These are phyloP conservation scores for Mormyrops attenuatus DNA, from an alignment of 2,797 vertebrate species.

Conservation along the genomic window DNA sequence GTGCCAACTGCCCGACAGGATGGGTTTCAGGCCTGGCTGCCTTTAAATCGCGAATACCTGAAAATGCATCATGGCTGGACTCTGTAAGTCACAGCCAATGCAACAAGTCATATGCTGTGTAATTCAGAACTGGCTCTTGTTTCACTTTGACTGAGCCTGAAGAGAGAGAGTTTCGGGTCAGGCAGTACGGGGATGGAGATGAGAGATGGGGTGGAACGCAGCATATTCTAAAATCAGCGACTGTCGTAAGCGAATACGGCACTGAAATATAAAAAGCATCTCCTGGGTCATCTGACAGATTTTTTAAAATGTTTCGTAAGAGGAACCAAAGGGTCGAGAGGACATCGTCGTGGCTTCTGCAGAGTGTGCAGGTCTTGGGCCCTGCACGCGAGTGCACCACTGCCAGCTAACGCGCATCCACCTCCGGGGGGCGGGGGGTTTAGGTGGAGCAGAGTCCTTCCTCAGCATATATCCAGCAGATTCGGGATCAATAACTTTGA, in stretches of 20 bases:
- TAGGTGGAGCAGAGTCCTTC: neutral
- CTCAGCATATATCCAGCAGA: constrained; percentile 17
- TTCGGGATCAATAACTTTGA: constrained; percentile 15
- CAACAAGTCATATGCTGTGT: neutral
- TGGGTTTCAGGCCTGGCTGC: neutral
- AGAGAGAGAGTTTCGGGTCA: neutral
- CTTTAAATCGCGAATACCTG: neutral
- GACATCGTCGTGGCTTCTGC: constrained; percentile 7
- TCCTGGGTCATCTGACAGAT: neutral
- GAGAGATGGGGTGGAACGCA: neutral
- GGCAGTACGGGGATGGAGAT: neutral
- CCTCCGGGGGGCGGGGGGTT: neutral
- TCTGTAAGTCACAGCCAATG: neutral
- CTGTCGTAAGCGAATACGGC: neutral
- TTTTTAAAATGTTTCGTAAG: neutral
- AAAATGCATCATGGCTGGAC: neutral
- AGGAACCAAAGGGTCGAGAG: neutral
- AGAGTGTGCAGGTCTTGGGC: neutral
- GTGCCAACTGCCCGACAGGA: neutral
- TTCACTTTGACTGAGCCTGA: neutral
- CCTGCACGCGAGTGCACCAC: neutral
- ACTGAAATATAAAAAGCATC: neutral
- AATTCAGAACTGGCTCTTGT: neutral
- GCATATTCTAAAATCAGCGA: neutral
- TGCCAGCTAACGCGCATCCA: neutral